phyloP scores from a whole-genome alignment of 2,888 invertebrate species.

The Coleophora flavipennella region DNA sequence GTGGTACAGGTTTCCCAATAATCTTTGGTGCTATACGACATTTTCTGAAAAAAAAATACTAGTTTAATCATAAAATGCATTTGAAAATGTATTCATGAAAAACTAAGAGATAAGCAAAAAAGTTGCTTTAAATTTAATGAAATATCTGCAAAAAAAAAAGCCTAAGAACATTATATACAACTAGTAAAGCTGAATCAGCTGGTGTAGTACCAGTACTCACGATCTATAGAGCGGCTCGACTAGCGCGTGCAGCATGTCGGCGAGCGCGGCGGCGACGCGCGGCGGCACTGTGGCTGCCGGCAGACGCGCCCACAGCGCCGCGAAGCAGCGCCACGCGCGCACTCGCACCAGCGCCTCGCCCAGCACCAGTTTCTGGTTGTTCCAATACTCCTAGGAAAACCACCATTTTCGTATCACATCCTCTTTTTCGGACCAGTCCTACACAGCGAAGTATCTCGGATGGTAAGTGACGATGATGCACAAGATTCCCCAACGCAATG shows the following conservation, averaged over 20 bases:
- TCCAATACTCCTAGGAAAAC: constrained; percentile 54
- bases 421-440: no score
- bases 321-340: constrained; percentile 93
- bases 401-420: no score
- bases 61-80: no score
- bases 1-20: constrained; percentile 69
- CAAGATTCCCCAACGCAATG: no score
- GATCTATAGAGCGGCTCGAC: constrained; percentile 90
- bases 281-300: constrained; percentile 87
- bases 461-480: no score
- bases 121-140: no score
- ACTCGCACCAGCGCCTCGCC: constrained; percentile 90
- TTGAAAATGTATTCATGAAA: no score
- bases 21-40: constrained; percentile 82
- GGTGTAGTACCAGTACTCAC: constrained; percentile 43
- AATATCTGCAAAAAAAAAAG: no score
- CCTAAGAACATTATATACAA: no score
- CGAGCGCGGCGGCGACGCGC: constrained; percentile 83
- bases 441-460: no score
- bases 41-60: constrained; percentile 67
- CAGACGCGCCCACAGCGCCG: constrained; percentile 83
- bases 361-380: constrained; percentile 95
- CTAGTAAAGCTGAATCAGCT: no score
- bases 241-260: constrained; percentile 84
- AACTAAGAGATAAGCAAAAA: no score